These are phyloP conservation scores for Thunnus thynnus DNA, from an alignment of 2,113 vertebrate genomes.

Conservation along the genomic window DNA sequence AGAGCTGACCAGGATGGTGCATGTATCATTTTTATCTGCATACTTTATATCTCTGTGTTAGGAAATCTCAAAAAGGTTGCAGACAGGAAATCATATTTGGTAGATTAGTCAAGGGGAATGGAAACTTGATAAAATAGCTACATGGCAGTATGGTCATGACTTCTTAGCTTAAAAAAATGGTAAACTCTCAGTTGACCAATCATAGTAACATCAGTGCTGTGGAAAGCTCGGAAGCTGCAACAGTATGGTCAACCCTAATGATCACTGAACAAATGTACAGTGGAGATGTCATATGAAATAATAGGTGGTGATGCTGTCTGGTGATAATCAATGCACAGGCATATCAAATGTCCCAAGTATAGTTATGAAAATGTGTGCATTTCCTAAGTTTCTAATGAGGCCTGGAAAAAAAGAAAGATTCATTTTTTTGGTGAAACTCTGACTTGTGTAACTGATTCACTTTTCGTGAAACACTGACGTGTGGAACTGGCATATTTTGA, in stretches of 20 bases:
- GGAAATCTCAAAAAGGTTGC: background rate
- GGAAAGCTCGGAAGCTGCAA: background rate
- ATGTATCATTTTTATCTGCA: background rate
- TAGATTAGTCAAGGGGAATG: background rate
- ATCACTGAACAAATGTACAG: background rate
- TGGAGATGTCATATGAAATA: background rate
- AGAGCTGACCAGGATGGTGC: background rate
- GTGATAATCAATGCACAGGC: background rate
- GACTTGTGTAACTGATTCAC: background rate
- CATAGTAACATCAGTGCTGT: background rate
- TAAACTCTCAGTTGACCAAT: background rate
- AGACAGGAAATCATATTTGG: too few species aligned
- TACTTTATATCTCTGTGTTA: background rate
- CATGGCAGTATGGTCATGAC: background rate
- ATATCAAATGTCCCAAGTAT: background rate
- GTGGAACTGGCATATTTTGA: slow-evolving; percentile 45
- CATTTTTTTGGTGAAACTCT: too few species aligned
- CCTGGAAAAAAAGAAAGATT: slow-evolving; percentile 2
- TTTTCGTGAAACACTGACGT: slow-evolving; percentile 32
- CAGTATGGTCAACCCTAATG: background rate
- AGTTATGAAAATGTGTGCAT: background rate
- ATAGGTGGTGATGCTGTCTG: background rate
- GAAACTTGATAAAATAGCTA: background rate
- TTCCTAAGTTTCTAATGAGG: slow-evolving; percentile 18
- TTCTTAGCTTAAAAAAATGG: background rate